Conservation (phyloP, 2,888 invertebrate genomes). For the Cryptocephalus primarius region DNA sequence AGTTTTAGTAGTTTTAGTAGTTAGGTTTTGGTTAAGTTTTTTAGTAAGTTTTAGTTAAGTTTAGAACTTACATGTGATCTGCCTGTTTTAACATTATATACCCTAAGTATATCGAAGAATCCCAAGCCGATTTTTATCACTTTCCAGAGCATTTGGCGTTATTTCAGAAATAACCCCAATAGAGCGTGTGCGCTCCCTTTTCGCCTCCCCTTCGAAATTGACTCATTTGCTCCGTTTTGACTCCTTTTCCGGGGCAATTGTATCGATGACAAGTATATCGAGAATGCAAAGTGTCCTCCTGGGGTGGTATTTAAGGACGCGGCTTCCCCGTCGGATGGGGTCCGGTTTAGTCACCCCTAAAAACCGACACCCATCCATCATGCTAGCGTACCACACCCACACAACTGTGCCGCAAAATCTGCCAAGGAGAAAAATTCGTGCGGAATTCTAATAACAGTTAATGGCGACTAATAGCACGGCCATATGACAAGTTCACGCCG, state of each 20-base stretch:
- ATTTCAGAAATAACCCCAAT: too few species aligned
- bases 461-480: slow-evolving; percentile 15
- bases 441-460: slow-evolving; percentile 4
- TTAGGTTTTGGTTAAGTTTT: too few species aligned
- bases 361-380: slow-evolving; percentile 26
- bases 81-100: too few species aligned
- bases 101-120: too few species aligned
- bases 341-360: slow-evolving; percentile 19
- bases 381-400: slow-evolving; percentile 27
- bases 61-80: too few species aligned
- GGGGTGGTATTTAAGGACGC: slow-evolving; percentile 4
- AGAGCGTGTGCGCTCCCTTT: too few species aligned
- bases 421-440: not conserved
- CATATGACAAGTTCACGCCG: slow-evolving; percentile 19
- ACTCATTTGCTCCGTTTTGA: slow-evolving; percentile 9
- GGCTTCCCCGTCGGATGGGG: slow-evolving; percentile 7
- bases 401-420: slow-evolving; percentile 24
- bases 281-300: slow-evolving; percentile 19
- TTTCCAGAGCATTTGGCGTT: too few species aligned
- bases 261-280: slow-evolving; percentile 22
- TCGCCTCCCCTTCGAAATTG: too few species aligned
- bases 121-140: too few species aligned
- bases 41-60: too few species aligned
- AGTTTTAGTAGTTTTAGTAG: too few species aligned
- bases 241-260: slow-evolving; percentile 21